These are phyloP conservation scores for Aix galericulata DNA, from an alignment of 2,113 vertebrate species.

Conservation along the genomic window DNA sequence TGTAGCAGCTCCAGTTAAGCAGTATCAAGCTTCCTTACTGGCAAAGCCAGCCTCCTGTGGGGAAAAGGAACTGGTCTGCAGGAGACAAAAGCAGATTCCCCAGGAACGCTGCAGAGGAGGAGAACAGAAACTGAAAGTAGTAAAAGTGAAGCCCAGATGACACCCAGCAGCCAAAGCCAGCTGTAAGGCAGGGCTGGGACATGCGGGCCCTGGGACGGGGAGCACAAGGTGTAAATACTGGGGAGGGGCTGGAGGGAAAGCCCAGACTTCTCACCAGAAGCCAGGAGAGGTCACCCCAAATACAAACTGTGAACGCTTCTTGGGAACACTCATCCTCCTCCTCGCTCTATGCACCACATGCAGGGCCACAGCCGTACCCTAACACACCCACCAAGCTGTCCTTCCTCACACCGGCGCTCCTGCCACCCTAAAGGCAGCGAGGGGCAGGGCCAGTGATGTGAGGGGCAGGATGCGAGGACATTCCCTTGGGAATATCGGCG, in stretches of 20 bases:
- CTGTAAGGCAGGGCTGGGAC: fast-evolving
- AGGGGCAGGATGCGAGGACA: neutral
- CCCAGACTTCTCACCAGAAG: neutral
- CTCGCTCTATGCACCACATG: neutral
- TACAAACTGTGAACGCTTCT: neutral
- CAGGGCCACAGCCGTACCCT: neutral
- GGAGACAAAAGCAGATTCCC: neutral
- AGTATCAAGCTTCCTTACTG: neutral
- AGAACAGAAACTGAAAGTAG: slow-evolving; percentile 4
- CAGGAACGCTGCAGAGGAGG: neutral
- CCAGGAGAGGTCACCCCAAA: neutral
- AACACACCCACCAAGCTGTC: neutral
- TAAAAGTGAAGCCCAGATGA: neutral
- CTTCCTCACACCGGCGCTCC: neutral
- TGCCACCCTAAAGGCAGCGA: neutral
- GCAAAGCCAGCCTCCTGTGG: neutral
- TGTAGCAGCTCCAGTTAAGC: neutral
- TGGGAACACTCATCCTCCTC: neutral
- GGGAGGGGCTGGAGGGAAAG: neutral
- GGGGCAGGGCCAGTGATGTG: neutral
- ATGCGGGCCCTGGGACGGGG: neutral
- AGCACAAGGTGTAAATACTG: neutral
- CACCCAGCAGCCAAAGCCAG: neutral
- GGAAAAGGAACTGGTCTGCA: neutral
- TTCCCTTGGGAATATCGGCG: neutral